phyloP scores from a whole-genome alignment of 2,888 invertebrate species.

The Eupithecia dodoneata region DNA sequence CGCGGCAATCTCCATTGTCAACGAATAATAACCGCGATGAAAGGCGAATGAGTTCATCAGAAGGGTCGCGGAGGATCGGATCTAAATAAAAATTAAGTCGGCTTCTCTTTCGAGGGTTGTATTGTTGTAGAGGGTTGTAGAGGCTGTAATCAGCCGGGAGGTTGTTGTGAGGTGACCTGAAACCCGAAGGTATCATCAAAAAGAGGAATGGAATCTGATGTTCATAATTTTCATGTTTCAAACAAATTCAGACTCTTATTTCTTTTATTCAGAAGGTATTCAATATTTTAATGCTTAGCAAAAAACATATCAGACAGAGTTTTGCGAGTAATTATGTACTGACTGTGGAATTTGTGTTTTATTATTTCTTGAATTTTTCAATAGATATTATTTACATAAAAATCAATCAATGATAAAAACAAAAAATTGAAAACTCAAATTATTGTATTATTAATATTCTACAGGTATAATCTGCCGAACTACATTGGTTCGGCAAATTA shows the following conservation, averaged over 20 bases:
- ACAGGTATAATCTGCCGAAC: not conserved
- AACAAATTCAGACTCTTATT: not conserved
- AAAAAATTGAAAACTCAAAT: too few species aligned
- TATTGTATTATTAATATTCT: too few species aligned
- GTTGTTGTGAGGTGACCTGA: not conserved
- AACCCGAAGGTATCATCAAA: not conserved
- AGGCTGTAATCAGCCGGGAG: not conserved
- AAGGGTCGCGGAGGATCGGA: conserved; percentile 29
- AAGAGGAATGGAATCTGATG: not conserved
- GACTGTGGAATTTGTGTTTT: too few species aligned
- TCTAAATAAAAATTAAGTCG: conserved; percentile 11
- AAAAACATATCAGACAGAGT: too few species aligned
- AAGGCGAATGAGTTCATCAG: conserved; percentile 38
- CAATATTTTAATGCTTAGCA: too few species aligned
- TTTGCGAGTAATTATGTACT: too few species aligned
- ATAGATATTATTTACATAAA: not conserved
- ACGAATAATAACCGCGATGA: conserved; percentile 40
- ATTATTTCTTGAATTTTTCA: too few species aligned
- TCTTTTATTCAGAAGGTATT: not conserved
- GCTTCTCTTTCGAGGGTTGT: conserved; percentile 6
- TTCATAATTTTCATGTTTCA: not conserved
- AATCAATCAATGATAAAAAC: too few species aligned
- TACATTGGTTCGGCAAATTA: too few species aligned
- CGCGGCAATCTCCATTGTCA: conserved; percentile 19
- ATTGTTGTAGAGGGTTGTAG: not conserved